Evolutionary conservation across 2,888 invertebrate species (phyloP).

Genomic region (Anthoptus insignis): DNA sequence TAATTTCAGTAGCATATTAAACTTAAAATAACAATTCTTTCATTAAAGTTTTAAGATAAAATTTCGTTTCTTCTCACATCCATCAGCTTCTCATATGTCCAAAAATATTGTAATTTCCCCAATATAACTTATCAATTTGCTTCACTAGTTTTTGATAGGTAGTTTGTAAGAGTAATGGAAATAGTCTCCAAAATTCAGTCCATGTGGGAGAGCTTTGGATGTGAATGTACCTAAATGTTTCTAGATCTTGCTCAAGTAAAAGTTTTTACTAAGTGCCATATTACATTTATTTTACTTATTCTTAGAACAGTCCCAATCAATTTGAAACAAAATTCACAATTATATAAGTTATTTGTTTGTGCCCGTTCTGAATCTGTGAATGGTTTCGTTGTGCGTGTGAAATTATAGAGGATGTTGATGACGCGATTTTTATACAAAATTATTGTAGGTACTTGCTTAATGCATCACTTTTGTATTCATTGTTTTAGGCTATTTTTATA

Average conservation of each 20-base stretch:
- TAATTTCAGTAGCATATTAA: no score
- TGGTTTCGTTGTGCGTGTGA: slow-evolving; percentile 17
- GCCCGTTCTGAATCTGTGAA: not conserved
- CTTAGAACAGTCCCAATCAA: slow-evolving; percentile 40
- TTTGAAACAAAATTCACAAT: slow-evolving; percentile 49
- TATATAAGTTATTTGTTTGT: slow-evolving; percentile 18
- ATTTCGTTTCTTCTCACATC: not conserved
- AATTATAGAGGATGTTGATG: slow-evolving; percentile 14
- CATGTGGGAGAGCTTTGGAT: slow-evolving; percentile 6
- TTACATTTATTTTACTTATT: slow-evolving; percentile 60
- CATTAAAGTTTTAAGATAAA: not conserved
- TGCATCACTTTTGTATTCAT: slow-evolving; percentile 34
- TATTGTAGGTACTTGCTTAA: slow-evolving; percentile 18
- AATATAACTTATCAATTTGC: no score
- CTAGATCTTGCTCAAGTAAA: slow-evolving; percentile 50
- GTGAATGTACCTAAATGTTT: slow-evolving; percentile 1
- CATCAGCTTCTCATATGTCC: not conserved
- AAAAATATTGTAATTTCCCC: no score
- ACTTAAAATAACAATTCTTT: no score
- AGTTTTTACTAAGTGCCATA: slow-evolving; percentile 69
- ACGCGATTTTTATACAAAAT: slow-evolving; percentile 16
- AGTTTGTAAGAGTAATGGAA: not conserved
- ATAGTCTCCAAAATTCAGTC: slow-evolving; percentile 8
- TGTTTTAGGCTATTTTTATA: slow-evolving; percentile 33
- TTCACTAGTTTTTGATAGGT: slow-evolving; percentile 37